Evolutionary conservation across 2,113 vertebrate genomes (phyloP), one percentile per base, ranked within the genome.

Genomic region (Guaruba guarouba): DNA sequence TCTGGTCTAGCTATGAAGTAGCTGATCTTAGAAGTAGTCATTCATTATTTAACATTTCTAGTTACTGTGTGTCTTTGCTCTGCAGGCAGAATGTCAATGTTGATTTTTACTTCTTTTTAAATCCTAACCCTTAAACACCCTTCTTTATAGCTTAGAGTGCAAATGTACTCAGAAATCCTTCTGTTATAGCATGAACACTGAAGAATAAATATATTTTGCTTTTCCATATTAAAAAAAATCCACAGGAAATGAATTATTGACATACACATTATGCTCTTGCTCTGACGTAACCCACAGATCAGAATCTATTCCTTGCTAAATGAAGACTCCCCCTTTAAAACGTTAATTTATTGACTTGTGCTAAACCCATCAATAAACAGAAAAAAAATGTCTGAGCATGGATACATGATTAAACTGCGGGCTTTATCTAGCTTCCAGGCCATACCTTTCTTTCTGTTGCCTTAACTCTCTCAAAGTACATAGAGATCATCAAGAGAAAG

Each of bases 11-110:
- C 23, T 70, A 18, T 69, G n/a, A 90, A 82, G 41, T 59, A 90
- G 29, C 11, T 44, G 27, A 64, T 85, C 43, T 77, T 80, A 76
- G 49, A 64, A 80, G 25, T 2, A 74, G 43, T 61, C 0, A 64
- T 91, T 91, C 68, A 85, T 68, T 88, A 90, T 93, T 78, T 62
- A 88, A 54, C 69, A 90, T 74, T 94, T 83, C 64, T 64, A 64
- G 29, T 67, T 86, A 39, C 25, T 24, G 3, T 15, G 16, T 68
- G 22, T 77, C 63, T 87, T 89, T 35, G 71, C 39, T 57, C 28
- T 52, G 57, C 41, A 87, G 31, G 79, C 52, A 82, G 70, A 93
- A 63, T 68, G 79, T 37, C 70, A 74, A 20, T 59, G 39, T 63
- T 81, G 75, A 27, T 70, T 93, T 91, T 90, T 83, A 37, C 15